Conservation (phyloP, 2,113 vertebrate species). For the Ariopsis seemanni region DNA sequence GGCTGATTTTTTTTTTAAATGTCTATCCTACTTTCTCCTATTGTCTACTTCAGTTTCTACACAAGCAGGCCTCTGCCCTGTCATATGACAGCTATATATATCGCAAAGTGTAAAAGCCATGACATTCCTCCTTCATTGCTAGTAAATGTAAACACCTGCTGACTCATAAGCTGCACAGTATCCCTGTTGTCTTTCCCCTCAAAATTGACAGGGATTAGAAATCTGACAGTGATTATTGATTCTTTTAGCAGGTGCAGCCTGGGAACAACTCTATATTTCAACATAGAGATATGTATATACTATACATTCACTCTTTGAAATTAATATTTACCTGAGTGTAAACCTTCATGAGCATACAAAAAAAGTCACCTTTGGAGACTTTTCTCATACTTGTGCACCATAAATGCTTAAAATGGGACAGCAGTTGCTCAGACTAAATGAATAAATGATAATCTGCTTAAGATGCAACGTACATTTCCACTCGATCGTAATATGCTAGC, state of each 20-base stretch:
- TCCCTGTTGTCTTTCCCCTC: background rate
- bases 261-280: background rate
- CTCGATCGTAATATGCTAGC: background rate
- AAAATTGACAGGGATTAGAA: background rate
- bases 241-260: background rate
- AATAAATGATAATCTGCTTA: conserved; percentile 19
- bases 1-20: background rate
- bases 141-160: background rate
- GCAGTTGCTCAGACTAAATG: background rate
- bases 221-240: background rate
- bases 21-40: background rate
- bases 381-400: background rate
- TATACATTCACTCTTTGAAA: background rate
- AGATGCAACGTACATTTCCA: background rate
- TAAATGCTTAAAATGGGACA: background rate
- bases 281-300: background rate
- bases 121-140: background rate
- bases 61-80: background rate
- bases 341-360: background rate
- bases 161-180: background rate
- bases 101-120: background rate
- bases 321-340: background rate
- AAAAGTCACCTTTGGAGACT: background rate
- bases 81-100: background rate
- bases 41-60: background rate